These are phyloP conservation scores for Tipula vernalis DNA, from an alignment of 2,888 invertebrate genomes.

Conservation along the genomic window DNA sequence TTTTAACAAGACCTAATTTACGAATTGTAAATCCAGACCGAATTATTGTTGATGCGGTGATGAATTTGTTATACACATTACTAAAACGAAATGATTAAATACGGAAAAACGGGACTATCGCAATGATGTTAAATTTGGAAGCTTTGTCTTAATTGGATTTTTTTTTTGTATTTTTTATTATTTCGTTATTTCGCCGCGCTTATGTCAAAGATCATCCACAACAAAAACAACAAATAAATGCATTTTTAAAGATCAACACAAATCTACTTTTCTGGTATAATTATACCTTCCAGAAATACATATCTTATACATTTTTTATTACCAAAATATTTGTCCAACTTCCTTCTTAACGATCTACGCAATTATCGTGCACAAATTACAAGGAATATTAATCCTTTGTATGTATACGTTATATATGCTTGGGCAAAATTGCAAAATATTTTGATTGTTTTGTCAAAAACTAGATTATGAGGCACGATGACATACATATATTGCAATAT, in stretches of 20 bases:
- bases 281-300: background rate
- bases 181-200: background rate
- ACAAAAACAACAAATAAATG: background rate
- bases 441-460: background rate
- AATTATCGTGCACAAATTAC: background rate
- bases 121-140: background rate
- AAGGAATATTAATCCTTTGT: background rate
- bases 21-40: background rate
- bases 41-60: background rate
- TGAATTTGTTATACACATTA: background rate
- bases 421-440: background rate
- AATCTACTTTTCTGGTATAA: background rate
- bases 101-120: background rate
- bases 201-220: background rate
- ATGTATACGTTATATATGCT: background rate
- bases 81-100: background rate
- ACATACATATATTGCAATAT: background rate
- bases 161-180: background rate
- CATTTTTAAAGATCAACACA: background rate
- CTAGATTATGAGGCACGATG: background rate
- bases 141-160: background rate
- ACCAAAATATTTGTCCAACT: constrained; percentile 4
- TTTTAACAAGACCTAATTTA: background rate
- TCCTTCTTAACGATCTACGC: background rate
- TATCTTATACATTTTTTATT: background rate